Evolutionary conservation across 1,140 invertebrate genomes (phyloP).

Genomic region (Brachionus koreanus): DNA sequence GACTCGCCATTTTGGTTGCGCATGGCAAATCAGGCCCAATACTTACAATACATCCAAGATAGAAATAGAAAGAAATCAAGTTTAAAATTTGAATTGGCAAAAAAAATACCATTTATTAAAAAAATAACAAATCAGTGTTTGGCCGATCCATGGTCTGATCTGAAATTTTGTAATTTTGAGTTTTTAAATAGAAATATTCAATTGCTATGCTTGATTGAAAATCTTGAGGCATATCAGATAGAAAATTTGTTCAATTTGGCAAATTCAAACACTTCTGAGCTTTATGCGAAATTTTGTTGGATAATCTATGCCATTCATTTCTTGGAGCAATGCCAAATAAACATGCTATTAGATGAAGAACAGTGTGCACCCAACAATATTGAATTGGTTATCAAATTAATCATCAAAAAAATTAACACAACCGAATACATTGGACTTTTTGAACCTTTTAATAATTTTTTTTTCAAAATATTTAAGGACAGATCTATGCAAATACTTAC

Average conservation of each 20-base stretch:
- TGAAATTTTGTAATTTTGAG: neutral
- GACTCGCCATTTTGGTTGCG: constrained; percentile 29
- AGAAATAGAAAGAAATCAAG: neutral
- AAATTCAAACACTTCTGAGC: neutral
- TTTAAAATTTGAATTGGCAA: neutral
- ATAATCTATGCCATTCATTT: constrained; percentile 2
- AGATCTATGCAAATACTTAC: constrained; percentile 30
- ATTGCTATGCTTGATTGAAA: constrained; percentile 18
- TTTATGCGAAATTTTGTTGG: constrained; percentile 29
- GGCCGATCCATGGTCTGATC: constrained; percentile 11
- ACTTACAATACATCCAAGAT: neutral
- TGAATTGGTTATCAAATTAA: constrained; percentile 1
- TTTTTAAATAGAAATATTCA: constrained; percentile 8
- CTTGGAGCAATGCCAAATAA: constrained; percentile 26
- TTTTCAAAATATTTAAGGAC: neutral
- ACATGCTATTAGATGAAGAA: constrained; percentile 15
- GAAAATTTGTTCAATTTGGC: neutral
- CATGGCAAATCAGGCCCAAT: constrained; percentile 34
- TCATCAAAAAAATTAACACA: constrained; percentile 1
- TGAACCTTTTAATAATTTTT: neutral
- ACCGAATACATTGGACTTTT: neutral
- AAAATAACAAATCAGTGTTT: constrained; percentile 8
- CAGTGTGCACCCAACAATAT: constrained; percentile 10
- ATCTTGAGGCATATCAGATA: neutral
- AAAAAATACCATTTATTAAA: constrained; percentile 26